Evolutionary conservation across 1,140 invertebrate genomes (phyloP).

Genomic region (Asbolus verrucosus): DNA sequence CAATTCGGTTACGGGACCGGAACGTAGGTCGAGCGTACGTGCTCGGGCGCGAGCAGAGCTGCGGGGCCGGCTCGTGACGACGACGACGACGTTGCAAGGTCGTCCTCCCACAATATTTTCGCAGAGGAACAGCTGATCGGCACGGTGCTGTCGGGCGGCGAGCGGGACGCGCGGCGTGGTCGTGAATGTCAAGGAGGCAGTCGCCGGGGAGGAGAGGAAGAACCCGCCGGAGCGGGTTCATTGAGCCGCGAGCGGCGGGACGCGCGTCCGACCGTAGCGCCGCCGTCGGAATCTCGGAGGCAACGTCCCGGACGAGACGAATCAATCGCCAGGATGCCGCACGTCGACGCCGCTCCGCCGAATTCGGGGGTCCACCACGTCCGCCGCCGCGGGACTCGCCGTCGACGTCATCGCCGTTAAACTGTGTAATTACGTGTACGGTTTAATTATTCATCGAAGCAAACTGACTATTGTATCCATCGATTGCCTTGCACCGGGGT

Average conservation of each 20-base stretch:
- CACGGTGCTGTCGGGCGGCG: constrained; percentile 18
- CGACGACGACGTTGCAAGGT: constrained; percentile 43
- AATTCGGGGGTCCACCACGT: neutral
- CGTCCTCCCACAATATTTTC: constrained; percentile 47
- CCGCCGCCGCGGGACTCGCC: constrained; percentile 19
- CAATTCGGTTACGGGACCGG: constrained; percentile 9
- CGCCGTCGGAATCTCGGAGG: constrained; percentile 26
- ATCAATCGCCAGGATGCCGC: constrained; percentile 8
- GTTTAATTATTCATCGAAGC: constrained; percentile 56
- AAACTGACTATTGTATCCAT: constrained; percentile 57
- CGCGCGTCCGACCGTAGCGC: constrained; percentile 25
- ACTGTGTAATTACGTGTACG: constrained; percentile 52
- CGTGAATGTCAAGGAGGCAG: constrained; percentile 43
- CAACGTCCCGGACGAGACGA: constrained; percentile 5
- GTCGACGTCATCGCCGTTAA: constrained; percentile 44
- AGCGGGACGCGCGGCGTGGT: constrained; percentile 12
- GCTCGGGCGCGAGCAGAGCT: neutral
- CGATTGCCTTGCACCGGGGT: constrained; percentile 56
- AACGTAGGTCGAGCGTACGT: constrained; percentile 3
- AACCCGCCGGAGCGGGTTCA: constrained; percentile 6
- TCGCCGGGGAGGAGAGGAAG: constrained; percentile 22
- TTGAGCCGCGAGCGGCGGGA: constrained; percentile 7
- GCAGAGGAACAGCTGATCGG: constrained; percentile 37
- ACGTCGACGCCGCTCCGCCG: neutral
- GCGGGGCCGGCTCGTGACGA: constrained; percentile 7